Percentiles rank a stretch among this genome's conserved stretches.
These are phyloP conservation scores for Echinarachnius parma DNA, from an alignment of 53 echinoderm and acorn worm species.

Conservation along the genomic window DNA sequence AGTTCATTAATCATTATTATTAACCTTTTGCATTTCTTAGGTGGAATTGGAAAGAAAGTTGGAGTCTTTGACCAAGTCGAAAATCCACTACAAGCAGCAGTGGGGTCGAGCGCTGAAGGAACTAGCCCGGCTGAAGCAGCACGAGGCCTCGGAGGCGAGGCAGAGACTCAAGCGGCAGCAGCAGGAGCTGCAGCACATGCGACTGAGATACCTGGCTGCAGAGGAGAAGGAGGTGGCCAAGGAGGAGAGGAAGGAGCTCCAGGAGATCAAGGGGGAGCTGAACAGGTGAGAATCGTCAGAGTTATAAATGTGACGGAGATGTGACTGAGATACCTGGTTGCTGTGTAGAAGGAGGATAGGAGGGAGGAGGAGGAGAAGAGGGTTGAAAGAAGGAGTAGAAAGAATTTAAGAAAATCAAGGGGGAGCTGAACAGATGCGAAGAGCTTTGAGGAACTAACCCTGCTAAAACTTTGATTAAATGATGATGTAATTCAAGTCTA, in stretches of 20 bases:
- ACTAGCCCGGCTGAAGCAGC: slow-evolving; percentile 81
- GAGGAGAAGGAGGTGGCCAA: slow-evolving; percentile 97
- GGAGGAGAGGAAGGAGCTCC: slow-evolving; percentile 72
- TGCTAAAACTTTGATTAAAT: too few relatives aligned
- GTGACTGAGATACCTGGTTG: not conserved
- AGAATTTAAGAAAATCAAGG: slow-evolving; percentile 89
- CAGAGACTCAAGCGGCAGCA: slow-evolving; percentile 81
- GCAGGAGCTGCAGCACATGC: slow-evolving; percentile 98
- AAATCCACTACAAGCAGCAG: slow-evolving; percentile 97
- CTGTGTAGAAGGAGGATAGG: not conserved
- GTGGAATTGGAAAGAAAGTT: slow-evolving; percentile 93
- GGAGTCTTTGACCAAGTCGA: slow-evolving; percentile 85
- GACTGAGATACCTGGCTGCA: slow-evolving; percentile 86
- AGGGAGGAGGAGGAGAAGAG: slow-evolving; percentile 89
- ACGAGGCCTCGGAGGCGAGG: slow-evolving; percentile 83
- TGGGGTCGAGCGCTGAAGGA: slow-evolving; percentile 98
- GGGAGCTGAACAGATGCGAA: slow-evolving; percentile 73
- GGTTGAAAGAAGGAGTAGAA: slow-evolving; percentile 79
- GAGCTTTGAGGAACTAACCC: too few relatives aligned
- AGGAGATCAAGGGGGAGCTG: slow-evolving; percentile 94
- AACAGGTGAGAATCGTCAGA: slow-evolving; percentile 51
- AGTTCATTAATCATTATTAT: too few relatives aligned
- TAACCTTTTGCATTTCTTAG: slow-evolving; percentile 21
- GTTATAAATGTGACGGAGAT: not conserved
- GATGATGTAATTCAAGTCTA: too few relatives aligned